These are phyloP conservation scores for Palaemon carinicauda DNA, from an alignment of 1,140 invertebrate genomes.

Conservation along the genomic window DNA sequence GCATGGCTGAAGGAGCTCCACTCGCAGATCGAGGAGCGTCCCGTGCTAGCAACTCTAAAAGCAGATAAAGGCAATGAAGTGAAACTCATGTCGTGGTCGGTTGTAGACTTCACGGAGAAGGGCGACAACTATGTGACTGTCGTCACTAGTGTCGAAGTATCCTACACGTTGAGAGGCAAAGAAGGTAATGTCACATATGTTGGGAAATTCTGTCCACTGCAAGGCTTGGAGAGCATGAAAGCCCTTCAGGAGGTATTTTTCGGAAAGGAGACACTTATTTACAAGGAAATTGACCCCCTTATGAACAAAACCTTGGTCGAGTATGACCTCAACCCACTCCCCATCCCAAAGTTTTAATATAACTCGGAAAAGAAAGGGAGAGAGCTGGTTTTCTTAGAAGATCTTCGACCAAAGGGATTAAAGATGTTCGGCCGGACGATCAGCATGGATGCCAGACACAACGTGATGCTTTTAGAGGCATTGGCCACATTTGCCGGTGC, in stretches of 20 bases:
- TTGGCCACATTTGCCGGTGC: conserved; percentile 10
- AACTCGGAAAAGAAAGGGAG: not conserved
- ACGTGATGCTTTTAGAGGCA: conserved; percentile 15
- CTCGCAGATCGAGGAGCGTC: too few species aligned
- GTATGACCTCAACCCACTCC: too few species aligned
- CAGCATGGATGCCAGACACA: too few species aligned
- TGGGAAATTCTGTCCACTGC: not conserved
- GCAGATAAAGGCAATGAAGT: conserved; percentile 10
- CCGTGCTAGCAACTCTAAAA: not conserved
- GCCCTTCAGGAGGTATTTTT: too few species aligned
- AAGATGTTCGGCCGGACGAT: conserved; percentile 31
- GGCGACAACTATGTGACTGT: conserved; percentile 34
- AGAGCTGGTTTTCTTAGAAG: conserved; percentile 1
- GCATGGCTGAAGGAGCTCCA: too few species aligned
- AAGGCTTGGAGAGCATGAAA: not conserved
- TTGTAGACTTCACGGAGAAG: conserved; percentile 32
- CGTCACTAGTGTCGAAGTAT: too few species aligned
- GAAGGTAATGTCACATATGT: not conserved
- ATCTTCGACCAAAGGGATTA: not conserved
- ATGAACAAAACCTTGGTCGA: not conserved
- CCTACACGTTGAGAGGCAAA: not conserved
- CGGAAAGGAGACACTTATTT: not conserved
- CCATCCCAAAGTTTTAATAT: not conserved
- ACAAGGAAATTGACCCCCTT: not conserved
- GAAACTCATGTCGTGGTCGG: not conserved